phyloP scores from a whole-genome alignment of 2,113 vertebrate species.

The Chrysochloris asiatica region DNA sequence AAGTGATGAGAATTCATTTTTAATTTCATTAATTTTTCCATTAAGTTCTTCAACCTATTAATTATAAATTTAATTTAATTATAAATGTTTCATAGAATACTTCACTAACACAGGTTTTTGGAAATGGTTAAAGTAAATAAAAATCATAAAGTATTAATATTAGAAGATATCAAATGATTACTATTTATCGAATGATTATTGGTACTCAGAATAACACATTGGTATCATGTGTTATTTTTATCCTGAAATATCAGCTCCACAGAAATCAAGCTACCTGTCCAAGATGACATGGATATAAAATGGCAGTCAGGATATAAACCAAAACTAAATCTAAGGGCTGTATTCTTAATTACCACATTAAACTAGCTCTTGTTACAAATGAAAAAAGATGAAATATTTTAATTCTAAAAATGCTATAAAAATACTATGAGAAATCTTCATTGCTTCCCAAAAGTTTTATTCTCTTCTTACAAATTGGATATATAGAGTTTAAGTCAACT shows the following conservation, averaged over 20 bases:
- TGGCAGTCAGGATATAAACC: not conserved
- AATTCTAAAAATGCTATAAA: not conserved
- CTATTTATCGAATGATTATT: not conserved
- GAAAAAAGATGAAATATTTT: constrained; percentile 26
- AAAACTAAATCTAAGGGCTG: not conserved
- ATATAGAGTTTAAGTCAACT: not conserved
- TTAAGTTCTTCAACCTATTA: constrained; percentile 84
- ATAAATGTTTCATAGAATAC: not conserved
- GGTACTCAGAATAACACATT: not conserved
- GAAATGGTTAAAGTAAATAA: constrained; percentile 15
- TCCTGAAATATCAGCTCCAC: not conserved
- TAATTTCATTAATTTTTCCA: constrained; percentile 80
- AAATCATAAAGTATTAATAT: not conserved
- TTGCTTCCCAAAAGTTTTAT: not conserved
- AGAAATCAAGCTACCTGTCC: not conserved
- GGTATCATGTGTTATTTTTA: not conserved
- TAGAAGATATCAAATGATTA: no score
- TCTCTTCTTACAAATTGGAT: constrained; percentile 25
- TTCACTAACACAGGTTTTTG: not conserved
- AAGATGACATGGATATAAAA: not conserved
- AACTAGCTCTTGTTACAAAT: constrained; percentile 18
- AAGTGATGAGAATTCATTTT: constrained; percentile 82
- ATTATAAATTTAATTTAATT: constrained; percentile 61
- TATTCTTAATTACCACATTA: not conserved
- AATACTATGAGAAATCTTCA: no score